Percentiles rank a stretch among this genome's conserved stretches.
Evolutionary conservation across 2,797 vertebrate genomes (phyloP).

Genomic region (Esox lucius): DNA sequence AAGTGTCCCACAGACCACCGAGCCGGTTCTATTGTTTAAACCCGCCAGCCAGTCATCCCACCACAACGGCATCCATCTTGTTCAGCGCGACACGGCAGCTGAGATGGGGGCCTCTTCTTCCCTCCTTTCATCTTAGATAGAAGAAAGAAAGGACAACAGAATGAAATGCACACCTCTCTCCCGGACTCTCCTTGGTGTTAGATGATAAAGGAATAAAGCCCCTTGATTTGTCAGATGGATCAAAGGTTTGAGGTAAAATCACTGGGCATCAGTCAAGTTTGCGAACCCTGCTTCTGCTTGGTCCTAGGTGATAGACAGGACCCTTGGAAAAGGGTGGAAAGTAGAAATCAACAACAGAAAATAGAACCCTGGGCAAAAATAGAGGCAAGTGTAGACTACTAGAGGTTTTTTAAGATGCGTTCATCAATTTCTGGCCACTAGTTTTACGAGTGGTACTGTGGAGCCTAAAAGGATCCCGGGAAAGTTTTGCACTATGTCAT

Average conservation of each 20-base stretch:
- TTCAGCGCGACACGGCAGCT: constrained; percentile 80
- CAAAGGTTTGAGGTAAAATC: constrained; percentile 13
- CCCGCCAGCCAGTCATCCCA: constrained; percentile 69
- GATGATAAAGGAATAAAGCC: constrained; percentile 69
- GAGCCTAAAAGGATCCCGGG: too few relatives aligned
- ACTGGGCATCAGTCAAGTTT: constrained; percentile 71
- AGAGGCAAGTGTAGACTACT: too few relatives aligned
- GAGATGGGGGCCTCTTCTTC: constrained; percentile 69
- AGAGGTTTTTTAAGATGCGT: too few relatives aligned
- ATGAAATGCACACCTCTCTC: too few relatives aligned
- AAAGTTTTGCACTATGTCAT: too few relatives aligned
- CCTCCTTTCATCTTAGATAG: constrained; percentile 71
- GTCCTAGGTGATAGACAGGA: too few relatives aligned
- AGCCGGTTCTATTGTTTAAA: constrained; percentile 74
- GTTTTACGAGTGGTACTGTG: too few relatives aligned
- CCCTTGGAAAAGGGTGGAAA: too few relatives aligned
- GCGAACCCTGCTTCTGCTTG: neutral
- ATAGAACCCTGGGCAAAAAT: too few relatives aligned
- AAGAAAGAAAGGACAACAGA: constrained; percentile 55
- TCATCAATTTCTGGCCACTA: too few relatives aligned
- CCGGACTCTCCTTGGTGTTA: constrained; percentile 54
- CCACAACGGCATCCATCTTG: constrained; percentile 76
- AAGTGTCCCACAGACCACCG: constrained; percentile 75
- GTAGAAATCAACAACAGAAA: neutral
- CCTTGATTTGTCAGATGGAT: constrained; percentile 62